Conservation (phyloP, 2,888 invertebrate genomes). For the Drosophila neonasuta region DNA sequence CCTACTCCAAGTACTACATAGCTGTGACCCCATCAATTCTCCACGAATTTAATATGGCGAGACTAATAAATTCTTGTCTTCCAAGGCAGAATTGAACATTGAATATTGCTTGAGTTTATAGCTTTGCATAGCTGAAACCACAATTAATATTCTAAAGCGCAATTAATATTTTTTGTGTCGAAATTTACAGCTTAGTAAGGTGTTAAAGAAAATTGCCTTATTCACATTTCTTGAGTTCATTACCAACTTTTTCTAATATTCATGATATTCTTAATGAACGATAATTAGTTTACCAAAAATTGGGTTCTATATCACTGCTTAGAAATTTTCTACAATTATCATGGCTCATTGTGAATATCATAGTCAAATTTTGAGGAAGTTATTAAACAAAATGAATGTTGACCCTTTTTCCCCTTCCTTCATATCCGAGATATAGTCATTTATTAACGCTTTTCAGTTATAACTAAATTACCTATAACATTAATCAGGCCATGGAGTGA, state of each 20-base stretch:
- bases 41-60: constrained; percentile 23
- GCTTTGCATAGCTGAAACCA: not conserved
- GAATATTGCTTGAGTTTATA: not conserved
- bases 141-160: not conserved
- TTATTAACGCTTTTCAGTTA: too few species aligned
- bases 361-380: too few species aligned
- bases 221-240: not conserved
- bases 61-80: constrained; percentile 29
- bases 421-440: too few species aligned
- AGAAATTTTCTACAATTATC: too few species aligned
- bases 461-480: not conserved
- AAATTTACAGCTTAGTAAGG: not conserved
- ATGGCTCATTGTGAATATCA: too few species aligned
- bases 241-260: not conserved
- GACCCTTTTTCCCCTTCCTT: too few species aligned
- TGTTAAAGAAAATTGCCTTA: not conserved
- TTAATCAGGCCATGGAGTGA: not conserved
- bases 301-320: too few species aligned
- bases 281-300: too few species aligned
- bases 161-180: not conserved
- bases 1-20: constrained; percentile 14
- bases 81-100: not conserved
- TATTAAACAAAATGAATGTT: too few species aligned
- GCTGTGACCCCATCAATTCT: constrained; percentile 40
- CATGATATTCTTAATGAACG: too few species aligned